phyloP scores from a whole-genome alignment of 2,113 vertebrate species.

The Xiphophorus couchianus region DNA sequence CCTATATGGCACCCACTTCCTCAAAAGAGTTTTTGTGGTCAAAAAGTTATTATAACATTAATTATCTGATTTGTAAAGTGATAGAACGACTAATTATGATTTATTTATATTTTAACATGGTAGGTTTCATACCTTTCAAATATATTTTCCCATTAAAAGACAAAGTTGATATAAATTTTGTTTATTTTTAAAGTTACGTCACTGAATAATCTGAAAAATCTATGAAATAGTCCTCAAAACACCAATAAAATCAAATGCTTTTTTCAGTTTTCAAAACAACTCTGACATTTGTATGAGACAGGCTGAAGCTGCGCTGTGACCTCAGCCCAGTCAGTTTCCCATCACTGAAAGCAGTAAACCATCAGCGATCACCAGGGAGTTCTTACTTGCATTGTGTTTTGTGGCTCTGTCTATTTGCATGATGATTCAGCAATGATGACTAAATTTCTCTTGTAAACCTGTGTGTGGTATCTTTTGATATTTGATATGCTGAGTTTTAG shows the following conservation, averaged over 20 bases:
- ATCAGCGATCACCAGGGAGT: slow-evolving; percentile 22
- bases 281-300: not conserved
- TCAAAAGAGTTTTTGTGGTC: too few species aligned
- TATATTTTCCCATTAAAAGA: not conserved
- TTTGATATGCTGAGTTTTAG: slow-evolving; percentile 28
- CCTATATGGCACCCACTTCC: not conserved
- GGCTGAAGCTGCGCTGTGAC: not conserved
- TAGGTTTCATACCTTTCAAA: too few species aligned
- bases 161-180: not conserved
- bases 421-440: slow-evolving; percentile 61
- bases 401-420: slow-evolving; percentile 57
- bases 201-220: not conserved
- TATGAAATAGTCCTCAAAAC: not conserved
- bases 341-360: slow-evolving; percentile 45
- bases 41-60: too few species aligned
- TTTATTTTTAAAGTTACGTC: not conserved
- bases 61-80: too few species aligned
- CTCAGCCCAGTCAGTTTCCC: slow-evolving; percentile 33
- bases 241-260: not conserved
- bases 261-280: not conserved
- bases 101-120: too few species aligned
- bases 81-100: too few species aligned
- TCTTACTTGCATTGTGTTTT: slow-evolving; percentile 31
- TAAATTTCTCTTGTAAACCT: slow-evolving; percentile 30
- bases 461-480: slow-evolving; percentile 28